Evolutionary conservation across 1,140 invertebrate species (phyloP).

Genomic region (Procambarus virginalis): DNA sequence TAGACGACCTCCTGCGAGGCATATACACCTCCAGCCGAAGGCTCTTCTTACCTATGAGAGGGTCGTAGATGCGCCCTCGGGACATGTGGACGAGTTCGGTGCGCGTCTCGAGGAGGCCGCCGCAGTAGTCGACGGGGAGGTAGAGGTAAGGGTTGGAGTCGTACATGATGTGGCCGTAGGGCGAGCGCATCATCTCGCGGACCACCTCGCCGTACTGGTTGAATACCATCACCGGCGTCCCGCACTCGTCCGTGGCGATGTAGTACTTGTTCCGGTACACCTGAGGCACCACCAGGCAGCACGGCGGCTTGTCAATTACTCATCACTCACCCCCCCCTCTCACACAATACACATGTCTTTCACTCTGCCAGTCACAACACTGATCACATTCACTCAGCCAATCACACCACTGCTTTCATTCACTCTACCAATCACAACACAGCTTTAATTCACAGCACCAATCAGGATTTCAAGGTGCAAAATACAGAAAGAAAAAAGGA

Average conservation of each 20-base stretch:
- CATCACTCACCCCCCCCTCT: too few species aligned
- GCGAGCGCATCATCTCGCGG: slow-evolving; percentile 94
- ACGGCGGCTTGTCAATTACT: too few species aligned
- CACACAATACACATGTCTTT: too few species aligned
- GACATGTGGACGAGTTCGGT: slow-evolving; percentile 94
- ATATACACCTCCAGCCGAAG: too few species aligned
- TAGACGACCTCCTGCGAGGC: too few species aligned
- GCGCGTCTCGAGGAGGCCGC: slow-evolving; percentile 91
- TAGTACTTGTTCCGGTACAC: slow-evolving; percentile 94
- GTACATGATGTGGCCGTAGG: slow-evolving; percentile 94
- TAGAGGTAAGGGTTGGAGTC: slow-evolving; percentile 96
- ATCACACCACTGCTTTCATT: too few species aligned
- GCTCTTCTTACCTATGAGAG: slow-evolving; percentile 82
- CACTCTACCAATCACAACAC: too few species aligned
- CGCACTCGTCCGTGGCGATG: slow-evolving; percentile 95
- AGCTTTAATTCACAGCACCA: too few species aligned
- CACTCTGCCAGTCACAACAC: too few species aligned
- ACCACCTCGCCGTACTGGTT: slow-evolving; percentile 94
- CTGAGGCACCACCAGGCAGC: neutral
- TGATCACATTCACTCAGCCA: too few species aligned
- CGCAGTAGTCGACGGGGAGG: slow-evolving; percentile 93
- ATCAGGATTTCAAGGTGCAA: too few species aligned
- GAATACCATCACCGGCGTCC: slow-evolving; percentile 95
- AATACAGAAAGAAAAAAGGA: too few species aligned
- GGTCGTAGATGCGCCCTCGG: slow-evolving; percentile 94